Conservation (phyloP, 2,113 vertebrate species). For the Candoia aspera region DNA sequence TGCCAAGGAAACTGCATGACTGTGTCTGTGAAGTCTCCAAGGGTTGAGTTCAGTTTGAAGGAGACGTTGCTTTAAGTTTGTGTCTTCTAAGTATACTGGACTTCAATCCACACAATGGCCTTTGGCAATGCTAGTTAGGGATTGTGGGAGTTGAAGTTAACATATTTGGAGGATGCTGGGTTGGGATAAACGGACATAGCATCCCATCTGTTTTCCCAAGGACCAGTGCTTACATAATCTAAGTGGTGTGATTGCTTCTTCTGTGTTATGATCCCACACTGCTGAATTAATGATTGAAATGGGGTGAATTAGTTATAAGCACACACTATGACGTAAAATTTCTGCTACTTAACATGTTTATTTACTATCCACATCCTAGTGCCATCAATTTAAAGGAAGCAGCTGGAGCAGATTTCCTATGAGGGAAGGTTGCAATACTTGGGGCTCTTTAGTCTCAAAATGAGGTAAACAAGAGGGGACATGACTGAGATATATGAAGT, state of each 20-base stretch:
- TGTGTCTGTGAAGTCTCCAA: not conserved
- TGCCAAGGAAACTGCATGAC: not conserved
- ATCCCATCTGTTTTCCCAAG: not conserved
- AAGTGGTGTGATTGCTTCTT: not conserved
- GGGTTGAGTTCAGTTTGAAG: not conserved
- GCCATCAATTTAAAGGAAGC: not conserved
- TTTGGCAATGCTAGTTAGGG: not conserved
- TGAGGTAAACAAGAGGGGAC: not conserved
- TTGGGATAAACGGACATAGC: not conserved
- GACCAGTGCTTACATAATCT: too few species aligned
- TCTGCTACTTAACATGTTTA: not conserved
- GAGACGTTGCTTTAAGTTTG: not conserved
- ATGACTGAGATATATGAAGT: not conserved
- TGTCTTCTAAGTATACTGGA: not conserved
- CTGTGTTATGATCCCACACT: not conserved
- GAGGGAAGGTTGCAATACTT: not conserved
- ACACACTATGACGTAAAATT: not conserved
- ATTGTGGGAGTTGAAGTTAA: not conserved
- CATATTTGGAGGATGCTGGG: not conserved
- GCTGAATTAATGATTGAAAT: not conserved
- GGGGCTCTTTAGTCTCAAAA: not conserved
- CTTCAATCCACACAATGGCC: not conserved
- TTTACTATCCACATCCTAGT: not conserved
- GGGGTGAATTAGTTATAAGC: not conserved
- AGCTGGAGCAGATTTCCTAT: not conserved